Evolutionary conservation across 2,797 vertebrate species (phyloP).

Genomic region (Phylloscopus collybita): DNA sequence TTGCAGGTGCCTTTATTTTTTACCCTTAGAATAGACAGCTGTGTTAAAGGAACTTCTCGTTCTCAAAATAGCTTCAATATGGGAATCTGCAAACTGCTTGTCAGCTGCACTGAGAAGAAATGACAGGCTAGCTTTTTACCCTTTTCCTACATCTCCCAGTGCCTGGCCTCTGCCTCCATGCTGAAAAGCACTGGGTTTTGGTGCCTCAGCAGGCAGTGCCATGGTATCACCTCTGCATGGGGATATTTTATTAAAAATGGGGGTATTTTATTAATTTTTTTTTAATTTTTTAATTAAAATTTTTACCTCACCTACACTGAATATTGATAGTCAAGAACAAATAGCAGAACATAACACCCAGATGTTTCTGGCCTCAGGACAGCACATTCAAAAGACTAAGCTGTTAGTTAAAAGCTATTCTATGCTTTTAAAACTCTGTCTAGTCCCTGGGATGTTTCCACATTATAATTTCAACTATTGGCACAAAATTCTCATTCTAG

Average conservation of each 20-base stretch:
- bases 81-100: background rate
- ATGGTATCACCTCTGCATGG: accelerated
- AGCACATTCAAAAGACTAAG: background rate
- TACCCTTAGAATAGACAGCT: background rate
- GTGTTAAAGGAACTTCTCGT: background rate
- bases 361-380: background rate
- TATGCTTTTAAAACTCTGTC: background rate
- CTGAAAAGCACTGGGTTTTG: background rate
- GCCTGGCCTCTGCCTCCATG: background rate
- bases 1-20: background rate
- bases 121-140: background rate
- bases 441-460: background rate
- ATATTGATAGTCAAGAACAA: background rate
- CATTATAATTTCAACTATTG: background rate
- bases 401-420: background rate
- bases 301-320: background rate
- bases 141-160: background rate
- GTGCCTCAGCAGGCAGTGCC: background rate
- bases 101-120: background rate
- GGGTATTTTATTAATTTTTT: too few relatives aligned
- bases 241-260: accelerated
- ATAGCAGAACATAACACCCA: background rate
- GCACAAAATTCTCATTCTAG: background rate
- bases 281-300: too few relatives aligned
- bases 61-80: background rate